These are phyloP conservation scores for Ceratosolen fusciceps DNA, from an alignment of 1,140 invertebrate genomes.

Conservation along the genomic window DNA sequence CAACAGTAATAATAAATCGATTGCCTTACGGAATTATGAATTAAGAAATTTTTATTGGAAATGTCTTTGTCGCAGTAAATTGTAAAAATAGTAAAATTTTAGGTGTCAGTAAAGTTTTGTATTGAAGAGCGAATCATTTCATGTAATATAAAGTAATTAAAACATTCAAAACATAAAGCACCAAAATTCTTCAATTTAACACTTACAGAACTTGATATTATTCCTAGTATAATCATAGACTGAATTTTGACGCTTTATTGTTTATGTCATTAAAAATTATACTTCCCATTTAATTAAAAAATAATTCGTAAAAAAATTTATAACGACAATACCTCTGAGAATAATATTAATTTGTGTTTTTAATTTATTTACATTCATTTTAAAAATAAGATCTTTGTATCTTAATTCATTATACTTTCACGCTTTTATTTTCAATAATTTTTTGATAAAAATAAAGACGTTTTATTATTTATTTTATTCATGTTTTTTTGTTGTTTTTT, in stretches of 20 bases:
- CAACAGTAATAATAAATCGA: too few species aligned
- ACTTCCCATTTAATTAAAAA: neutral
- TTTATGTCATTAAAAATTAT: neutral
- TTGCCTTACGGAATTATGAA: too few species aligned
- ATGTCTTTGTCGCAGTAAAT: too few species aligned
- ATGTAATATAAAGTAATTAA: too few species aligned
- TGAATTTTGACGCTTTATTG: slow-evolving; percentile 10
- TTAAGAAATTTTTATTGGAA: too few species aligned
- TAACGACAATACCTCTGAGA: neutral
- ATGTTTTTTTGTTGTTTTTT: neutral
- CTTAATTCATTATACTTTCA: neutral
- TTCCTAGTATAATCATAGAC: neutral
- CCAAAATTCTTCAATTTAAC: too few species aligned
- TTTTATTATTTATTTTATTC: slow-evolving; percentile 20
- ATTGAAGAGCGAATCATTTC: neutral
- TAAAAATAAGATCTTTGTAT: neutral
- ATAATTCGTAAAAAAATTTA: neutral
- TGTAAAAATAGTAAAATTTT: neutral
- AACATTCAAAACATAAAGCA: too few species aligned
- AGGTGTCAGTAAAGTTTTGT: neutral
- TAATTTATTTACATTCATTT: slow-evolving; percentile 9
- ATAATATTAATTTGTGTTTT: slow-evolving; percentile 17
- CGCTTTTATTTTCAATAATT: neutral
- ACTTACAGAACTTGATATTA: too few species aligned
- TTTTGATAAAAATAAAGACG: neutral